A percentile compares a stretch with the other conserved stretches of the same genome.
phyloP scores from a whole-genome alignment of 2,888 invertebrate genomes.

The Ophion slaviceki region DNA sequence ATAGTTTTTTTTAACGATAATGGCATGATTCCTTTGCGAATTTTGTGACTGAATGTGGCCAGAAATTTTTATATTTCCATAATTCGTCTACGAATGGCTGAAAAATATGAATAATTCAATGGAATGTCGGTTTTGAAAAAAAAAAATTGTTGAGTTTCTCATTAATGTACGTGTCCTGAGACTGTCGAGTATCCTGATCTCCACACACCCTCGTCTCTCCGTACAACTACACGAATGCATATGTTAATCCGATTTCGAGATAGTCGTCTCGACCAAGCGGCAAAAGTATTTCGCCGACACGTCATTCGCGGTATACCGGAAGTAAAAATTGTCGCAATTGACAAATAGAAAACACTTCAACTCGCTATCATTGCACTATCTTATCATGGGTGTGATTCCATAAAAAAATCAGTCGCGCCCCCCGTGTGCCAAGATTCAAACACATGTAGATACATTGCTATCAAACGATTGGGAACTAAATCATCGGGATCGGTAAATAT shows the following conservation, averaged over 20 bases:
- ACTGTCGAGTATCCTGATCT: neutral
- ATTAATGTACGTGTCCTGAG: neutral
- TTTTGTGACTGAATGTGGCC: too few species aligned
- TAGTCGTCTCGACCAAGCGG: neutral
- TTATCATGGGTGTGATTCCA: conserved; percentile 34
- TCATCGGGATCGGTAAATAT: conserved; percentile 35
- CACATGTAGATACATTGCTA: neutral
- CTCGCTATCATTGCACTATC: conserved; percentile 45
- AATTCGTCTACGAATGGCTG: too few species aligned
- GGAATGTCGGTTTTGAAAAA: neutral
- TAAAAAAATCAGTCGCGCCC: conserved; percentile 14
- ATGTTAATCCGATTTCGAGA: too few species aligned
- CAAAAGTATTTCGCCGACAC: neutral
- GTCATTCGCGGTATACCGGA: conserved; percentile 1
- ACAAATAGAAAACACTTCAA: neutral
- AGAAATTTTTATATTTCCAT: too few species aligned
- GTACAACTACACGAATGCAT: too few species aligned
- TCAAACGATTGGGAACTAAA: conserved; percentile 29
- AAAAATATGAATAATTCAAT: neutral
- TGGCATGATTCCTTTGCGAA: too few species aligned
- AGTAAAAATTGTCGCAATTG: neutral
- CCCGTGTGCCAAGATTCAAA: neutral
- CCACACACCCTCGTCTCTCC: too few species aligned
- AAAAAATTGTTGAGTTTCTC: neutral
- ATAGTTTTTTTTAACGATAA: too few species aligned